Conservation (phyloP, 23 tunicate genomes). For the Oikopleura dioica region DNA sequence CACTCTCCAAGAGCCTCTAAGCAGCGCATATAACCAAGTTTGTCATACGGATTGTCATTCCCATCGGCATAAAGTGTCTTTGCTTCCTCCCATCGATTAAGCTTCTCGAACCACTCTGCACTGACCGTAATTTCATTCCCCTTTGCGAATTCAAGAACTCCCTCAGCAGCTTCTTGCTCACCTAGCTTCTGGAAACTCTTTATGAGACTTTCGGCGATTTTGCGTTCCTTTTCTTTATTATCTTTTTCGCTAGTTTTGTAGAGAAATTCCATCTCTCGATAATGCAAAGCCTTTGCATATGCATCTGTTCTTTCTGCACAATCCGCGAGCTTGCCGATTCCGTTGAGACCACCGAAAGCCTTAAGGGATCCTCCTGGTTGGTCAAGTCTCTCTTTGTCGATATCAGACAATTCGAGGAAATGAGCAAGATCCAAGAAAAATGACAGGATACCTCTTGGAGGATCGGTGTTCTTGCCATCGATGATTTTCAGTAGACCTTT, state of each 20-base stretch:
- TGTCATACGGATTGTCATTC: slow-evolving; percentile 20
- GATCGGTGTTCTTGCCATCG: not conserved
- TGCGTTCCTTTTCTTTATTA: not conserved
- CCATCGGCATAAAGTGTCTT: slow-evolving; percentile 19
- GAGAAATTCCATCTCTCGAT: slow-evolving; percentile 68
- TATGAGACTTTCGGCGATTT: slow-evolving; percentile 11
- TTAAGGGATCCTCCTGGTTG: not conserved
- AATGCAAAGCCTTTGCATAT: slow-evolving; percentile 86
- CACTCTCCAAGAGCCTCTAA: slow-evolving; percentile 95
- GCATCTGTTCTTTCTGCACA: slow-evolving; percentile 66
- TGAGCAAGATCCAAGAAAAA: slow-evolving; percentile 2
- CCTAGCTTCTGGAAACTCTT: slow-evolving; percentile 75
- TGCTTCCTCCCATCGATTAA: slow-evolving; percentile 94
- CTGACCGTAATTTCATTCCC: slow-evolving; percentile 14
- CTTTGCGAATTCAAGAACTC: slow-evolving; percentile 34
- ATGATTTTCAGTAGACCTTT: not conserved
- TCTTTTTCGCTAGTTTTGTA: slow-evolving; percentile 3
- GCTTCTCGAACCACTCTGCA: slow-evolving; percentile 77
- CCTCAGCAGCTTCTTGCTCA: slow-evolving; percentile 89
- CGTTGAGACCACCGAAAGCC: slow-evolving; percentile 17
- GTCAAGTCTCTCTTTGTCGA: not conserved
- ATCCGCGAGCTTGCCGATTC: slow-evolving; percentile 56
- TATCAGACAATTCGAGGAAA: not conserved
- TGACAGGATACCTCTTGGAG: not conserved
- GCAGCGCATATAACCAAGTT: slow-evolving; percentile 91